Base-by-base conservation (phyloP, 2,113 vertebrate genomes). In the Excalfactoria chinensis region DNA sequence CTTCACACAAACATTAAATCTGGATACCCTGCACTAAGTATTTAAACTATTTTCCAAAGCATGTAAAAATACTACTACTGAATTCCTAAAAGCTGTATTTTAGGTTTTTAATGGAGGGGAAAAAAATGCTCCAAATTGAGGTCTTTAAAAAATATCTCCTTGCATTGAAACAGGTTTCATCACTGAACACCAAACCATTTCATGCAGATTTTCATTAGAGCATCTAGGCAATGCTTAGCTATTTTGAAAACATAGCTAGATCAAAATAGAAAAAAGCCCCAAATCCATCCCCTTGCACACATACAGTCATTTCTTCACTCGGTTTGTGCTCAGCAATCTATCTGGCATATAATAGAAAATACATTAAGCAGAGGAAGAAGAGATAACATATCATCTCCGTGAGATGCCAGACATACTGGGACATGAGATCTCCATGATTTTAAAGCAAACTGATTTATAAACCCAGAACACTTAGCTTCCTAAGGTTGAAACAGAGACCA, bases 171-270 rank as follows among this genome's bases (percentile, higher is more conserved):
- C 44, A 6, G 70, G 26, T 0, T 1, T 23, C 1, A 11, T 55
- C 85, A 84, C 82, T 77, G 46, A 80, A 67, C 85, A 53, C 28
- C 7, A 23, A 25, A 43, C 2, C 6, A 46, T 34, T 59, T 86
- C 15, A 26, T 3, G 10, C 43, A 26, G 25, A 48, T 8, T 87
- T 82, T 58, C 59, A 55, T 76, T 85, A 67, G 15, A 75, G 9
- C 34, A 73, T 34, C 44, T 71, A 53, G 0, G 64, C 32, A 77
- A 43, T 17, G 71, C 64, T 77, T 84, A 85, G 34, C 83, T 86
- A 88, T 84, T 93, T 63, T 88, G 79, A 95, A 91, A 95, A 89
- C 49, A 72, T 71, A 67, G 55, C 56, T 75, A 53, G 68, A 80
- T 94, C 80, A 67, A 79, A 93, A 80, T 20, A 86, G 60, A 66